A percentile compares a stretch with the other conserved stretches of the same genome.
These are phyloP conservation scores for Hiodon tergisus DNA, from an alignment of 2,113 vertebrate genomes.

Conservation along the genomic window DNA sequence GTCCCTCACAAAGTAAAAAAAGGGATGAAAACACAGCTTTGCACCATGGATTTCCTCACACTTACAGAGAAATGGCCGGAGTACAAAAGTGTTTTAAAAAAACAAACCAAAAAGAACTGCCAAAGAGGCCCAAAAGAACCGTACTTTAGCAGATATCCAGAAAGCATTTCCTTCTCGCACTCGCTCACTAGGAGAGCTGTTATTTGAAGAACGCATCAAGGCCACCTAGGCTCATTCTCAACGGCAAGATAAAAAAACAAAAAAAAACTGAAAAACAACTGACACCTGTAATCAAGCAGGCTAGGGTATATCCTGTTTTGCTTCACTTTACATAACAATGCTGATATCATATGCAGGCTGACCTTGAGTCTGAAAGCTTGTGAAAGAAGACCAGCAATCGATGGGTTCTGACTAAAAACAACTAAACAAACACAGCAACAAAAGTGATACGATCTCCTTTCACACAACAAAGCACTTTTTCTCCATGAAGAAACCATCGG, in stretches of 20 bases:
- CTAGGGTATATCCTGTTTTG: slow-evolving; percentile 3
- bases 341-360: slow-evolving; percentile 12
- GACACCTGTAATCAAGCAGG: slow-evolving; percentile 34
- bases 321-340: slow-evolving; percentile 9
- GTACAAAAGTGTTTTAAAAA: slow-evolving; percentile 27
- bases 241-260: slow-evolving; percentile 33
- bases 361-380: slow-evolving; percentile 12
- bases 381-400: slow-evolving; percentile 1
- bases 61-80: slow-evolving; percentile 25
- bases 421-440: not conserved
- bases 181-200: slow-evolving; percentile 35
- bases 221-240: slow-evolving; percentile 29
- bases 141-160: slow-evolving; percentile 29
- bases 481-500: not conserved
- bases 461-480: slow-evolving; percentile 4
- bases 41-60: slow-evolving; percentile 24
- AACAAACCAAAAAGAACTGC: slow-evolving; percentile 24
- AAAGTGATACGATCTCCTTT: not conserved
- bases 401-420: slow-evolving; percentile 16
- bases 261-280: not conserved
- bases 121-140: slow-evolving; percentile 25
- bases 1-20: slow-evolving; percentile 40
- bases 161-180: slow-evolving; percentile 35
- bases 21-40: slow-evolving; percentile 29
- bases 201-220: slow-evolving; percentile 32